Evolutionary conservation across 2,113 vertebrate genomes (phyloP).

Genomic region (Dolichotis patagonum): DNA sequence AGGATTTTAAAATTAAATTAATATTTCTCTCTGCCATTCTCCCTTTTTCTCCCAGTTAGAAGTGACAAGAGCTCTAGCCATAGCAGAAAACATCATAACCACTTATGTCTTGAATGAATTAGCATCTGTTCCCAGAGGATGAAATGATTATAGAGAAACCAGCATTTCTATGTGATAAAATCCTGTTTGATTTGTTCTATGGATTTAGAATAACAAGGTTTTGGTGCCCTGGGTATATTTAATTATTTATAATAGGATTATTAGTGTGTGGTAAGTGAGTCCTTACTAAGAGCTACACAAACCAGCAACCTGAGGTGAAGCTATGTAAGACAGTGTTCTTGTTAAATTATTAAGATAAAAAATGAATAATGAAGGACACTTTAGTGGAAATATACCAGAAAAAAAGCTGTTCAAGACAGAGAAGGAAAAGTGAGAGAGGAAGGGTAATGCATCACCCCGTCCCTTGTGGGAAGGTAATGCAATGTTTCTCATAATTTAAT

Average conservation of each 20-base stretch:
- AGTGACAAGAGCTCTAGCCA: background rate
- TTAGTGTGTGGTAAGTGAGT: slow-evolving; percentile 54
- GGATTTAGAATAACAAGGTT: slow-evolving; percentile 24
- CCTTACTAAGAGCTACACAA: slow-evolving; percentile 62
- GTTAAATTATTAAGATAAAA: slow-evolving; percentile 72
- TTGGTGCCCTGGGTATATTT: background rate
- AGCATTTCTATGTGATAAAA: slow-evolving; percentile 24
- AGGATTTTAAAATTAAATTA: background rate
- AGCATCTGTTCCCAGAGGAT: background rate
- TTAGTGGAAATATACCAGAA: slow-evolving; percentile 63
- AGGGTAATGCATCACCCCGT: background rate
- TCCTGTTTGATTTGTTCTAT: slow-evolving; percentile 36
- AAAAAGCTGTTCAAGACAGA: background rate
- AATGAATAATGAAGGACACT: slow-evolving; percentile 74
- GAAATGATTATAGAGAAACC: background rate
- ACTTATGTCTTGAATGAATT: background rate
- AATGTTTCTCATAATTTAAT: slow-evolving; percentile 31
- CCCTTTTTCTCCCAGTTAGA: background rate
- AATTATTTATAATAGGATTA: slow-evolving; percentile 70
- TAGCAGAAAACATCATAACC: background rate
- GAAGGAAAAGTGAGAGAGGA: background rate
- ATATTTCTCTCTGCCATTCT: background rate
- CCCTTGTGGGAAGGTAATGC: background rate
- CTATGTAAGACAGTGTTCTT: slow-evolving; percentile 70
- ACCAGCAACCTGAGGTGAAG: slow-evolving; percentile 58